A percentile compares a stretch with the other conserved stretches of the same genome.
phyloP scores from a whole-genome alignment of 2,797 vertebrate species.

The Lepus oiostolus region DNA sequence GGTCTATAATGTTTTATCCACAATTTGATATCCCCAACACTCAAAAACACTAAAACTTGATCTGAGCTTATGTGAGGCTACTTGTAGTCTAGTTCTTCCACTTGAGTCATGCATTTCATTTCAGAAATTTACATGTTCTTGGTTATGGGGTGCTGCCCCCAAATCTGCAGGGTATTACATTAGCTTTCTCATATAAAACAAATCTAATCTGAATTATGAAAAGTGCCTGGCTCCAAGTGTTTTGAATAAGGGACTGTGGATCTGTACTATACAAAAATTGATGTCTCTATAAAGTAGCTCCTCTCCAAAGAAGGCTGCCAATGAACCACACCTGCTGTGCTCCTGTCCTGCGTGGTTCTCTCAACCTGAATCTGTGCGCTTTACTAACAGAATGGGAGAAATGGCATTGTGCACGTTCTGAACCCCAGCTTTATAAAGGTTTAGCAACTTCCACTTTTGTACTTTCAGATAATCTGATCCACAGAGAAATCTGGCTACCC shows the following conservation, averaged over 20 bases:
- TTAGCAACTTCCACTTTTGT: background rate
- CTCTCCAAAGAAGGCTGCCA: background rate
- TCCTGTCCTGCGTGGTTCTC: background rate
- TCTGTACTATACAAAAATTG: background rate
- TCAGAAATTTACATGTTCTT: background rate
- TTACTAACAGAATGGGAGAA: background rate
- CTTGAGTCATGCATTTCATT: background rate
- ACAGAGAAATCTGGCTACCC: background rate
- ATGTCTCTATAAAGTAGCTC: background rate
- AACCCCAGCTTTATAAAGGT: background rate
- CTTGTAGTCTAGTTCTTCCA: background rate
- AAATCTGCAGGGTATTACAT: background rate
- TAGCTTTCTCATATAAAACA: background rate
- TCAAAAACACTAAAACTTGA: slow-evolving; percentile 38
- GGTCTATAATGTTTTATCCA: background rate
- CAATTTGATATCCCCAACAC: slow-evolving; percentile 32
- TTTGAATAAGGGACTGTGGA: background rate
- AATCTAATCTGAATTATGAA: background rate
- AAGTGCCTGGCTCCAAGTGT: background rate
- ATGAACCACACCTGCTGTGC: background rate
- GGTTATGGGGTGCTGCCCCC: background rate
- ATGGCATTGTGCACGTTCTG: background rate
- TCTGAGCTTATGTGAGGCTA: background rate
- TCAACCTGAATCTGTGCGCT: background rate
- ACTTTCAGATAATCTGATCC: background rate